These are phyloP conservation scores for Macrobrachium rosenbergii DNA, from an alignment of 1,140 invertebrate species.

Conservation along the genomic window DNA sequence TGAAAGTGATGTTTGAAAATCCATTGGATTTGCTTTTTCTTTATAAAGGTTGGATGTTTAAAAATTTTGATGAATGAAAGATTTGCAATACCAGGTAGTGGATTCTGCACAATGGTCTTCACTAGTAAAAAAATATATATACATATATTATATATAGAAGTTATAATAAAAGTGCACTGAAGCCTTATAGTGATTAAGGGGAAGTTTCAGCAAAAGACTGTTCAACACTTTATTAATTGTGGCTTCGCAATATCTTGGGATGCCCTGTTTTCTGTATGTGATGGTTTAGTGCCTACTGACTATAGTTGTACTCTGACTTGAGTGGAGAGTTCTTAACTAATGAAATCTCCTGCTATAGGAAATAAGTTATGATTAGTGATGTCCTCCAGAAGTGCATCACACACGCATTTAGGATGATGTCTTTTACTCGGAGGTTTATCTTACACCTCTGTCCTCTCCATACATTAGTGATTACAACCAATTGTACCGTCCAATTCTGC, in stretches of 20 bases:
- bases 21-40: too few relatives aligned
- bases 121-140: not conserved
- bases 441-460: conserved; percentile 43
- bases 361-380: conserved; percentile 52
- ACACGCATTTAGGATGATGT: conserved; percentile 24
- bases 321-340: conserved; percentile 27
- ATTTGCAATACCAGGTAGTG: too few relatives aligned
- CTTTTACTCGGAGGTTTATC: conserved; percentile 36
- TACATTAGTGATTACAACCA: conserved; percentile 56
- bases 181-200: conserved; percentile 30
- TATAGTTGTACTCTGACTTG: conserved; percentile 48
- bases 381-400: conserved; percentile 37
- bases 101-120: too few relatives aligned
- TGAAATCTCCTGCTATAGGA: conserved; percentile 38
- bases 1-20: too few relatives aligned
- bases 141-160: conserved; percentile 31
- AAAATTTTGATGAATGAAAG: too few relatives aligned
- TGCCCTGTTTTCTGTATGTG: conserved; percentile 45
- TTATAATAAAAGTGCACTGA: conserved; percentile 5
- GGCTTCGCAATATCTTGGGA: not conserved
- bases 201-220: conserved; percentile 24
- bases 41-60: too few relatives aligned
- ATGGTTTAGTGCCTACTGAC: conserved; percentile 59
- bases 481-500: conserved; percentile 60
- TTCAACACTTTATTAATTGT: not conserved